Percentiles rank a stretch among this genome's conserved stretches.
Conservation (phyloP, 2,888 invertebrate genomes). For the Plagodis dolabraria region DNA sequence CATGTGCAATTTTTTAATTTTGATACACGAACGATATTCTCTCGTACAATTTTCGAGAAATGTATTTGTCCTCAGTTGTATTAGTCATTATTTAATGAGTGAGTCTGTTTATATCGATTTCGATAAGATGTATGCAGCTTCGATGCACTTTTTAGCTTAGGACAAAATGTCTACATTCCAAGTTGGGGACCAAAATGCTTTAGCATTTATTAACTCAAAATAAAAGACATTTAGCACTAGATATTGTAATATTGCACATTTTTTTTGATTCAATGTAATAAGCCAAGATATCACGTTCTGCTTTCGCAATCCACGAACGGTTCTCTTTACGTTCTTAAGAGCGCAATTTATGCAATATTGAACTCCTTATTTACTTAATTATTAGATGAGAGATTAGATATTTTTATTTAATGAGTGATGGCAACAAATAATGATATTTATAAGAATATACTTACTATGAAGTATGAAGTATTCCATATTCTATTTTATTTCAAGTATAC, state of each 20-base stretch:
- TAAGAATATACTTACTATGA: conserved; percentile 74
- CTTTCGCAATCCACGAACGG: conserved; percentile 25
- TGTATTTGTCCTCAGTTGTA: conserved; percentile 63
- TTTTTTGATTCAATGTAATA: conserved; percentile 24
- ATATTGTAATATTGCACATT: conserved; percentile 44
- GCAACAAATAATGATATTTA: conserved; percentile 80
- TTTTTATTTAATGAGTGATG: conserved; percentile 82
- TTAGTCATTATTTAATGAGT: conserved; percentile 74
- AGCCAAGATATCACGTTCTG: background rate
- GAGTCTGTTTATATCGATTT: conserved; percentile 58
- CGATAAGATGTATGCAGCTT: conserved; percentile 65
- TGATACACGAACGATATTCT: conserved; percentile 67
- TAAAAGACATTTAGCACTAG: conserved; percentile 52
- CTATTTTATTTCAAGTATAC: conserved; percentile 76
- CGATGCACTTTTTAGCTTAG: conserved; percentile 47
- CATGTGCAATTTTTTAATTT: conserved; percentile 76
- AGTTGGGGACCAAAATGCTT: conserved; percentile 73
- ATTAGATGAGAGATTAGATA: conserved; percentile 80
- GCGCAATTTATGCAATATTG: conserved; percentile 74
- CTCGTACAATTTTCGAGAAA: conserved; percentile 60
- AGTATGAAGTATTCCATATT: conserved; percentile 74
- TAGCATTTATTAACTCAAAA: conserved; percentile 51
- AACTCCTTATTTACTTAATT: conserved; percentile 77
- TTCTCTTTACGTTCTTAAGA: conserved; percentile 38
- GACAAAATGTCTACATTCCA: conserved; percentile 76